Conservation (phyloP, 1,140 invertebrate genomes). For the Batillaria attramentaria region DNA sequence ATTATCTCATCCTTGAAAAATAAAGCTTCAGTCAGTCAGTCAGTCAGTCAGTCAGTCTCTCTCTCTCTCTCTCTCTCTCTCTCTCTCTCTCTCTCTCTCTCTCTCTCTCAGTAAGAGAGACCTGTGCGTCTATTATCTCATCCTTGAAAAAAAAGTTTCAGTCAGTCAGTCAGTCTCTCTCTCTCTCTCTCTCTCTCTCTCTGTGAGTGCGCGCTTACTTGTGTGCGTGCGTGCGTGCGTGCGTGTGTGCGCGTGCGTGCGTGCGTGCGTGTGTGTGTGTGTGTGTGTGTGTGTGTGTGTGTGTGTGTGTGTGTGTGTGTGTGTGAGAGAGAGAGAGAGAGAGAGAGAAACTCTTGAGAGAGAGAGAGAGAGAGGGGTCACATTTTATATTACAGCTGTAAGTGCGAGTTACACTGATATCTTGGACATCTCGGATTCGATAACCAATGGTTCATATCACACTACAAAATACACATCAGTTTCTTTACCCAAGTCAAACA, state of each 20-base stretch:
- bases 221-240: constrained; percentile 2
- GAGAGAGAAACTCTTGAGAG: background rate
- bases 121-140: background rate
- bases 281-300: background rate
- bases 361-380: background rate
- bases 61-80: constrained; percentile 21
- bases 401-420: background rate
- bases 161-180: constrained; percentile 15
- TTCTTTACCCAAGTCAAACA: no score
- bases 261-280: background rate
- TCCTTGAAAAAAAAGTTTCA: background rate
- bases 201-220: background rate
- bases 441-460: no score
- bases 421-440: background rate
- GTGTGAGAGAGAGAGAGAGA: background rate
- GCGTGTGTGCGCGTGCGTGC: background rate
- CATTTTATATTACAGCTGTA: background rate
- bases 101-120: constrained; percentile 2
- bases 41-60: background rate
- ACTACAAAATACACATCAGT: no score
- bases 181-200: constrained; percentile 5
- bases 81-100: background rate
- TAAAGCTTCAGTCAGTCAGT: no score
- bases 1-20: no score
- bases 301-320: background rate